Conservation (phyloP, 2,888 invertebrate genomes). For the Scaeva pyrastri region DNA sequence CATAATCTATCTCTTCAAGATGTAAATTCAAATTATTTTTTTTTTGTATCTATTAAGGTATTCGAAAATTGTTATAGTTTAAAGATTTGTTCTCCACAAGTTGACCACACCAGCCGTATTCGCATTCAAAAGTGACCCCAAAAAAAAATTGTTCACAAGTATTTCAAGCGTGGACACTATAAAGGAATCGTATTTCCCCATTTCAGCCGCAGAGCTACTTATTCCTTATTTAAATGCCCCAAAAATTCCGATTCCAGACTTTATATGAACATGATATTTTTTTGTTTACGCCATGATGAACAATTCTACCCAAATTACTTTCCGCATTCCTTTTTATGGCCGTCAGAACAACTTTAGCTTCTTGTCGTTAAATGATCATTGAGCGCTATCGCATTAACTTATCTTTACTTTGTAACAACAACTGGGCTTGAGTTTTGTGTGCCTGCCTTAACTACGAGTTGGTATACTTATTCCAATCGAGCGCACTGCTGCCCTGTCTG, state of each 20-base stretch:
- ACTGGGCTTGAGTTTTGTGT: slow-evolving; percentile 66
- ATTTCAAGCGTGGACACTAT: too few relatives aligned
- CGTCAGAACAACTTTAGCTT: slow-evolving; percentile 20
- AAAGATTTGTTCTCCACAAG: too few relatives aligned
- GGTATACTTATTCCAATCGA: slow-evolving; percentile 59
- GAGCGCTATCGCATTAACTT: slow-evolving; percentile 71
- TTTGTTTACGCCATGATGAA: neutral
- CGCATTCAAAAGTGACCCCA: too few relatives aligned
- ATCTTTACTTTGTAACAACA: slow-evolving; percentile 63
- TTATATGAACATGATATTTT: neutral
- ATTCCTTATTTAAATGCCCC: neutral
- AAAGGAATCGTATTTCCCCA: too few relatives aligned
- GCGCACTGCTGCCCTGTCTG: slow-evolving; percentile 57
- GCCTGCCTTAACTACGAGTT: slow-evolving; percentile 36
- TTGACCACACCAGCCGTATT: too few relatives aligned
- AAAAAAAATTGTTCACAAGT: too few relatives aligned
- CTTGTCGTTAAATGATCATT: slow-evolving; percentile 55
- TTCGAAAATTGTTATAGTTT: too few relatives aligned
- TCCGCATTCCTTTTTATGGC: slow-evolving; percentile 48
- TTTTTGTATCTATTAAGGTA: too few relatives aligned
- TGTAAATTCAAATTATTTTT: too few relatives aligned
- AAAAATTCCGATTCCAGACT: neutral
- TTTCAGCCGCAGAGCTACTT: too few relatives aligned
- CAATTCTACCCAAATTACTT: neutral
- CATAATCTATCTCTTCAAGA: too few relatives aligned